Evolutionary conservation across 2,113 vertebrate species (phyloP), one percentile per base, ranked within the genome.

Genomic region (Odontesthes bonariensis): DNA sequence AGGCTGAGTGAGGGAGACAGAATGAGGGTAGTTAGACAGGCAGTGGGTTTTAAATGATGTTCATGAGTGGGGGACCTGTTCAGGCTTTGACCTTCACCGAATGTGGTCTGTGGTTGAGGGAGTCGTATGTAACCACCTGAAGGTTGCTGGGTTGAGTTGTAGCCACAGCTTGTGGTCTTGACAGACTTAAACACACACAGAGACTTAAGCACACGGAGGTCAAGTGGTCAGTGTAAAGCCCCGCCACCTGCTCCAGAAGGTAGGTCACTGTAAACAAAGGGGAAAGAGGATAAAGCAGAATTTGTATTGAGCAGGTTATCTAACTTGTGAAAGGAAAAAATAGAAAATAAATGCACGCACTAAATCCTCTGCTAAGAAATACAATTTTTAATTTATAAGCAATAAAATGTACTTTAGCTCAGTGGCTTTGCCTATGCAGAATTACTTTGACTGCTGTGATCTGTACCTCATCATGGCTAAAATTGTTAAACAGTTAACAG

Each of bases 41-140:
- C 58, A 65, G 61, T 31, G 49, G 58, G 40, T 69, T 77, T 87
- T 67, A 77, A 79, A 73, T 78, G 71, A 68, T 70, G 52, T 81
- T 68, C 49, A 47, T 58, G 71, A 27, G 65, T 49, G 38, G 77
- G 42, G 46, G 56, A 62, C 61, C 62, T 68, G 61, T 70, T 54
- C 31, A 57, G 67, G 69, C 46, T 73, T 66, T 85, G 77, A 85
- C 86, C 81, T 82, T 75, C 35, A 60, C 47, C 68, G 52, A 54
- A 69, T 79, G 69, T 61, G 77, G 81, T 84, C 44, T 27, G 69
- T 23, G 54, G 49, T 51, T 10, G 38, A 69, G 49, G 20, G 69
- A 69, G 86, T 84, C 57, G 2, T 77, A 84, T 83, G 81, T 86
- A 77, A 69, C 52, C 78, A 65, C 79, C 73, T 71, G 76, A 83